A percentile compares a stretch with the other conserved stretches of the same genome.
Conservation (phyloP, 2,113 vertebrate genomes). For the Propithecus coquereli region DNA sequence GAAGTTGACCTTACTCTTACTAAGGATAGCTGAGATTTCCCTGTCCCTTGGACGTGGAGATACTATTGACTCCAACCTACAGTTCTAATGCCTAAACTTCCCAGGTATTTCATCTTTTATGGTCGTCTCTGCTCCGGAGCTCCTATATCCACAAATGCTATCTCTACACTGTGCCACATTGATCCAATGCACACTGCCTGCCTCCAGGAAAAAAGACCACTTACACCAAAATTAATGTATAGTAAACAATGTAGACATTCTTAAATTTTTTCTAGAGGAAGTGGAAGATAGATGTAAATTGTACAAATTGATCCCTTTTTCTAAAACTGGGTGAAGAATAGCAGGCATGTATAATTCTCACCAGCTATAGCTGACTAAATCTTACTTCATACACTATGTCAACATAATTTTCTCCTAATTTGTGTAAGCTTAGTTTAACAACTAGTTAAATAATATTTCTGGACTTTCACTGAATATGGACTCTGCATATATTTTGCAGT, state of each 20-base stretch:
- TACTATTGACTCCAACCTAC: background rate
- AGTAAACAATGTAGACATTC: background rate
- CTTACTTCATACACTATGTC: background rate
- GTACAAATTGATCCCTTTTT: background rate
- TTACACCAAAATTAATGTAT: background rate
- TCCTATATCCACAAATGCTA: background rate
- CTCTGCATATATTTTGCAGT: background rate
- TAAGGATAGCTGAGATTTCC: background rate
- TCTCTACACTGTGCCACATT: background rate
- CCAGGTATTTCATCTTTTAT: background rate
- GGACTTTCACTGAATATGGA: background rate
- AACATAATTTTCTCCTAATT: background rate
- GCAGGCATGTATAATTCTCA: background rate
- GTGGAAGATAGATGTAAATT: background rate
- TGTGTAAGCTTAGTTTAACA: constrained; percentile 15
- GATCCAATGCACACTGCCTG: background rate
- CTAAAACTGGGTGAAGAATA: background rate
- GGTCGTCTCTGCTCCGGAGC: background rate
- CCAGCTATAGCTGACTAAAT: background rate
- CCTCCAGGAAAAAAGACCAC: background rate
- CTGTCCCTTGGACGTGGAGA: background rate
- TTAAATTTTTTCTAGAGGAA: background rate
- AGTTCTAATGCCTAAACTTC: background rate
- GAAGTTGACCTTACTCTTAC: background rate
- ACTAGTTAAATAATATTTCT: background rate